Evolutionary conservation across 2,888 invertebrate genomes (phyloP).

Genomic region (Stictocephala bisonia): DNA sequence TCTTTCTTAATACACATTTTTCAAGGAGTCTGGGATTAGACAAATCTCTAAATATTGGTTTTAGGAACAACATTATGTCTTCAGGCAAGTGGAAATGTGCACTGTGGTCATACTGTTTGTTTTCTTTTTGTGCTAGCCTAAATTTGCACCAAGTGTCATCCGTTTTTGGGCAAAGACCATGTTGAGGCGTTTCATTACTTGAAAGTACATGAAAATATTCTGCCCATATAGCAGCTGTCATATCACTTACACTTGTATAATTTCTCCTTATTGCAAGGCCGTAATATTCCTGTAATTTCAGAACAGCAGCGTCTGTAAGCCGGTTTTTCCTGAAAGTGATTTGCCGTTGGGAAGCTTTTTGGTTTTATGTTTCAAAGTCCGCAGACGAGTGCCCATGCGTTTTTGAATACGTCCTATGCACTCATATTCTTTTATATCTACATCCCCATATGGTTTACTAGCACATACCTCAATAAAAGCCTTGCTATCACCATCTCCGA

Average conservation of each 20-base stretch:
- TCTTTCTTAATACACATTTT: background rate
- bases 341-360: conserved; percentile 9
- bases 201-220: conserved; percentile 27
- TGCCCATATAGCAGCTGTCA: conserved; percentile 22
- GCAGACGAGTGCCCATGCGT: conserved; percentile 1
- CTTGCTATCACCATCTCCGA: conserved; percentile 16
- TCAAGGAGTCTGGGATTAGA: background rate
- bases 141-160: conserved; percentile 25
- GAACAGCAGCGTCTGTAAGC: conserved; percentile 19
- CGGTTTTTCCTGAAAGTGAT: conserved; percentile 19
- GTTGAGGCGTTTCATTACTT: conserved; percentile 17
- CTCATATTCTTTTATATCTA: conserved; percentile 5
- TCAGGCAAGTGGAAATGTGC: background rate
- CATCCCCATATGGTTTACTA: conserved; percentile 25
- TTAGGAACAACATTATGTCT: background rate
- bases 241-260: background rate
- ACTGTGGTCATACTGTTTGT: background rate
- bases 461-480: conserved; percentile 25
- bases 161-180: conserved; percentile 17
- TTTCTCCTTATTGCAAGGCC: conserved; percentile 34
- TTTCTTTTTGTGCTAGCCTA: background rate
- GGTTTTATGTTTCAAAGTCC: background rate
- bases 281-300: conserved; percentile 30
- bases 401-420: conserved; percentile 18
- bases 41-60: background rate